A percentile compares a stretch with the other conserved stretches of the same genome.
These are phyloP conservation scores for Dermolepida albohirtum DNA, from an alignment of 2,888 invertebrate genomes.

Conservation along the genomic window DNA sequence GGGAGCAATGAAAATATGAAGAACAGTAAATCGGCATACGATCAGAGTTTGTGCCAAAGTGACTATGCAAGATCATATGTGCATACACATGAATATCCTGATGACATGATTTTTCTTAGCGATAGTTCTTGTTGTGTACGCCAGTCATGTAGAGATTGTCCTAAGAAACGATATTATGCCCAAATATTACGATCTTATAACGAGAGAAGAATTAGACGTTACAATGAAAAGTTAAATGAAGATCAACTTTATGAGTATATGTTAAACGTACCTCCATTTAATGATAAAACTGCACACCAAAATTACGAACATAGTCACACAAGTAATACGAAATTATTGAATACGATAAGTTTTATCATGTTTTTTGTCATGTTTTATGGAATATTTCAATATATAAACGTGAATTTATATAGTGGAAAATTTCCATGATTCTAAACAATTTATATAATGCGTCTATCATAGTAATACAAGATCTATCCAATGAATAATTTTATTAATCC, in stretches of 20 bases:
- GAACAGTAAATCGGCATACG: not conserved
- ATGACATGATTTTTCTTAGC: too few species aligned
- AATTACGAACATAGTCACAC: not conserved
- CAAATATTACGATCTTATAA: not conserved
- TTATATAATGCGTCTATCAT: not conserved
- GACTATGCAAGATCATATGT: not conserved
- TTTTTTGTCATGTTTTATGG: conserved; percentile 34
- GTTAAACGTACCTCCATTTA: conserved; percentile 3
- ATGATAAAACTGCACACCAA: not conserved
- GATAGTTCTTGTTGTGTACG: not conserved
- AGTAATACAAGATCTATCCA: too few species aligned
- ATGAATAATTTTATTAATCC: too few species aligned
- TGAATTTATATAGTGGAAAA: not conserved
- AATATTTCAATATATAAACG: conserved; percentile 30
- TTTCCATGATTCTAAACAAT: conserved; percentile 9
- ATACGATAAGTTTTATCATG: conserved; percentile 24
- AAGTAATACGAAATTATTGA: not conserved
- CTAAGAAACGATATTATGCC: conserved; percentile 20
- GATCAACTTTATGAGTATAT: conserved; percentile 2
- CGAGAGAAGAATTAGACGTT: not conserved
- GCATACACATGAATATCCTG: not conserved
- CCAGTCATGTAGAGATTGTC: conserved; percentile 16
- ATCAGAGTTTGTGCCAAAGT: not conserved
- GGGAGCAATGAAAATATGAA: not conserved
- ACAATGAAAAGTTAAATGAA: not conserved